phyloP scores from a whole-genome alignment of 2,113 vertebrate genomes.

The Microcebus griseorufus region DNA sequence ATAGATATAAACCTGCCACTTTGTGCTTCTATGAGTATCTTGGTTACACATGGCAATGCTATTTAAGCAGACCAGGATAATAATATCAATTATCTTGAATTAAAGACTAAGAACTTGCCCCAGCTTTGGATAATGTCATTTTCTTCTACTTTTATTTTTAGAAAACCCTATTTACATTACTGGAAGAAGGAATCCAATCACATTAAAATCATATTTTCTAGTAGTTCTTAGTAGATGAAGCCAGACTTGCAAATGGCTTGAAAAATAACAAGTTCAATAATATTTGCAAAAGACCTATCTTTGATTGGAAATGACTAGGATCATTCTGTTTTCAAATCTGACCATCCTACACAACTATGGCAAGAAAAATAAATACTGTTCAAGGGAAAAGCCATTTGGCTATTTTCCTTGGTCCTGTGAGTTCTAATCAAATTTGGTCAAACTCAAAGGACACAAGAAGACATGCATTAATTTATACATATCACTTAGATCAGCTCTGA shows the following conservation, averaged over 20 bases:
- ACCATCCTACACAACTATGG: background rate
- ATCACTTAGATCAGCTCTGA: background rate
- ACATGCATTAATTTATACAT: background rate
- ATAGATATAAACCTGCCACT: background rate
- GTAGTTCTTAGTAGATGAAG: conserved; percentile 32
- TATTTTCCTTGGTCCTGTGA: background rate
- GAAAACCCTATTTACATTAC: background rate
- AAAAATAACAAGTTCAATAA: conserved; percentile 15
- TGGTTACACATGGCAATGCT: background rate
- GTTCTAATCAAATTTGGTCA: background rate
- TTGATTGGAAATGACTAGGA: background rate
- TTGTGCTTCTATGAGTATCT: background rate
- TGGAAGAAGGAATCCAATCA: conserved; percentile 35
- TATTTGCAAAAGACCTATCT: conserved; percentile 16
- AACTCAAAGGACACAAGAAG: background rate
- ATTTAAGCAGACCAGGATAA: background rate
- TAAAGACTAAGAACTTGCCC: background rate
- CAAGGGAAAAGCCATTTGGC: background rate
- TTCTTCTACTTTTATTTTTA: conserved; percentile 39
- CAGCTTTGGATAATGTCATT: background rate
- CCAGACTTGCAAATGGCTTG: background rate
- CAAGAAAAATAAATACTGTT: conserved; percentile 12
- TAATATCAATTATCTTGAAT: background rate
- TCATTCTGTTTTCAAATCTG: background rate
- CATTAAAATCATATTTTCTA: background rate